phyloP scores from a whole-genome alignment of 1,140 invertebrate species.

The Nymphalis io region DNA sequence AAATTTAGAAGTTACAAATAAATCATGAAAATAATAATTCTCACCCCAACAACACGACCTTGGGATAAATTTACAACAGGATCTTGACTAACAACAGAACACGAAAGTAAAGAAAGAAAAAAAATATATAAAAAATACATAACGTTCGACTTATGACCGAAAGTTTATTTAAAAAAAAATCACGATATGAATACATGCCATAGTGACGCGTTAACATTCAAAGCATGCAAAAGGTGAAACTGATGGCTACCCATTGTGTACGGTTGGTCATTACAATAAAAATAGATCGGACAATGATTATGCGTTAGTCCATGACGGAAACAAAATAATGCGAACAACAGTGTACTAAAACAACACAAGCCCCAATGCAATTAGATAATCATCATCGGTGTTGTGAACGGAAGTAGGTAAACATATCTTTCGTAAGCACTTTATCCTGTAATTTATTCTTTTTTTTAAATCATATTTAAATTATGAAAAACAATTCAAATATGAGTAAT shows the following conservation, averaged over 20 bases:
- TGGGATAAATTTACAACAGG: constrained; percentile 65
- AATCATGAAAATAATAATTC: constrained; percentile 25
- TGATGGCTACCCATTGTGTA: constrained; percentile 44
- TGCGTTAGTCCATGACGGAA: constrained; percentile 65
- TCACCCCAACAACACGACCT: constrained; percentile 72
- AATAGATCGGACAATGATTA: constrained; percentile 68
- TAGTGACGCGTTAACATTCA: constrained; percentile 9
- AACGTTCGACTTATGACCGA: neutral
- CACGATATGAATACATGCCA: neutral
- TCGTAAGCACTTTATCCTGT: too few relatives aligned
- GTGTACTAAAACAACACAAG: constrained; percentile 67
- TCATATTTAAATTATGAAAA: too few relatives aligned
- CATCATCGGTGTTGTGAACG: constrained; percentile 2
- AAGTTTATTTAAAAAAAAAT: neutral
- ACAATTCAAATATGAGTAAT: too few relatives aligned
- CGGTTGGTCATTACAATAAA: constrained; percentile 58
- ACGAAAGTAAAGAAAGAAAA: constrained; percentile 16
- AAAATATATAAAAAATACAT: constrained; percentile 5
- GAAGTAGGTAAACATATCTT: neutral
- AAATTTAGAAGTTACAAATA: neutral
- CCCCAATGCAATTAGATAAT: constrained; percentile 35
- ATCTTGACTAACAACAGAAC: constrained; percentile 48
- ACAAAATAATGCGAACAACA: constrained; percentile 53
- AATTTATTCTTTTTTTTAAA: neutral
- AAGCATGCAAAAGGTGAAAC: constrained; percentile 38